Evolutionary conservation across 1,140 invertebrate species (phyloP).

Genomic region (Hylaeus anthracinus): DNA sequence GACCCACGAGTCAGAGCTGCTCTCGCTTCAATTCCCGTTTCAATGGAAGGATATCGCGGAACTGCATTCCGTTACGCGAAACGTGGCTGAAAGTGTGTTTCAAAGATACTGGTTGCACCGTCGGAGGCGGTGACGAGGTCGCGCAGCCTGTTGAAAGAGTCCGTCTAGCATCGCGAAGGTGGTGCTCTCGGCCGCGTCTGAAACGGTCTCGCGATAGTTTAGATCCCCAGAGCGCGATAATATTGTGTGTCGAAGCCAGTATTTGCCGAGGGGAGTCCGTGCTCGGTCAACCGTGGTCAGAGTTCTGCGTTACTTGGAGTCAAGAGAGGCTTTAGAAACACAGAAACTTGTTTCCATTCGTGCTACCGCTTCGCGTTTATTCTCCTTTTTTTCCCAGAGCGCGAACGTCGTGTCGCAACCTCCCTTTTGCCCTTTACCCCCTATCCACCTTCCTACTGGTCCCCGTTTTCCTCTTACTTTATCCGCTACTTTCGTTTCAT

Average conservation of each 20-base stretch:
- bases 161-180: conserved; percentile 15
- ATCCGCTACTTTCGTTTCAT: no score
- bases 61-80: background rate
- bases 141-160: conserved; percentile 25
- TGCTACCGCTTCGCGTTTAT: conserved; percentile 9
- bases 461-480: background rate
- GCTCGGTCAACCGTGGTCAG: conserved; percentile 27
- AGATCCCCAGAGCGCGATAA: conserved; percentile 69
- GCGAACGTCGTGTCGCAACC: conserved; percentile 10
- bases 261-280: conserved; percentile 63
- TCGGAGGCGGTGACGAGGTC: background rate
- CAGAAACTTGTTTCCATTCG: conserved; percentile 66
- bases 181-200: conserved; percentile 21
- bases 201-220: conserved; percentile 61
- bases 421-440: background rate
- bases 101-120: background rate
- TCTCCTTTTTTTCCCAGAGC: conserved; percentile 2
- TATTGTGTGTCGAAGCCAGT: conserved; percentile 69
- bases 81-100: conserved; percentile 16
- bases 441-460: background rate
- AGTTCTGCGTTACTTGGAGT: conserved; percentile 26
- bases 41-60: background rate
- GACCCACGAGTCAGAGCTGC: background rate
- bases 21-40: background rate
- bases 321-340: conserved; percentile 65